Evolutionary conservation across 2,888 invertebrate species (phyloP).

Genomic region (Abscondita cerata): DNA sequence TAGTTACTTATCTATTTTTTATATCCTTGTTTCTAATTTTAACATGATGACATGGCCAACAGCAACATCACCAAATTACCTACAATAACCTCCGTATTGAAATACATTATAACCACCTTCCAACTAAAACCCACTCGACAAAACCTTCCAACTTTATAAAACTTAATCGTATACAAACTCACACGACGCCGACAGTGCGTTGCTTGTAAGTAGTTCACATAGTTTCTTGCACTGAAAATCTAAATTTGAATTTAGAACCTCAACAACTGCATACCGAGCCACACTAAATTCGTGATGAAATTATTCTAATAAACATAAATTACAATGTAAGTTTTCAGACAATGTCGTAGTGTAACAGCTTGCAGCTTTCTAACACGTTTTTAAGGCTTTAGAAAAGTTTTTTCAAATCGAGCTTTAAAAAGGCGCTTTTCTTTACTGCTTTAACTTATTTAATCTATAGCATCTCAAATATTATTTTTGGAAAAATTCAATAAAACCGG

Average conservation of each 20-base stretch:
- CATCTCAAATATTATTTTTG: too few species aligned
- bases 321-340: constrained; percentile 5
- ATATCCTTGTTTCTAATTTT: constrained; percentile 26
- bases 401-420: too few species aligned
- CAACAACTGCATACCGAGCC: constrained; percentile 26
- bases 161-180: constrained; percentile 30
- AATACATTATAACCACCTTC: constrained; percentile 28
- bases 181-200: constrained; percentile 30
- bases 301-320: background rate
- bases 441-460: too few species aligned
- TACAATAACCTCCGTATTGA: constrained; percentile 26
- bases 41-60: constrained; percentile 25
- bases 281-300: constrained; percentile 12
- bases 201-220: constrained; percentile 39
- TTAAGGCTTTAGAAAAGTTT: too few species aligned
- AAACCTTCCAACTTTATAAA: constrained; percentile 33
- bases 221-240: constrained; percentile 37
- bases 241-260: constrained; percentile 42
- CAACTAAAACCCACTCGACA: constrained; percentile 23
- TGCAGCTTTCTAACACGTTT: constrained; percentile 5
- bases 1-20: constrained; percentile 12
- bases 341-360: background rate
- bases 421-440: too few species aligned
- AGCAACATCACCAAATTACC: constrained; percentile 26
- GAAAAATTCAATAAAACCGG: background rate